Percentiles rank a stretch among this genome's conserved stretches.
Evolutionary conservation across 2,888 invertebrate species (phyloP).

Genomic region (Drosophila lacicola): DNA sequence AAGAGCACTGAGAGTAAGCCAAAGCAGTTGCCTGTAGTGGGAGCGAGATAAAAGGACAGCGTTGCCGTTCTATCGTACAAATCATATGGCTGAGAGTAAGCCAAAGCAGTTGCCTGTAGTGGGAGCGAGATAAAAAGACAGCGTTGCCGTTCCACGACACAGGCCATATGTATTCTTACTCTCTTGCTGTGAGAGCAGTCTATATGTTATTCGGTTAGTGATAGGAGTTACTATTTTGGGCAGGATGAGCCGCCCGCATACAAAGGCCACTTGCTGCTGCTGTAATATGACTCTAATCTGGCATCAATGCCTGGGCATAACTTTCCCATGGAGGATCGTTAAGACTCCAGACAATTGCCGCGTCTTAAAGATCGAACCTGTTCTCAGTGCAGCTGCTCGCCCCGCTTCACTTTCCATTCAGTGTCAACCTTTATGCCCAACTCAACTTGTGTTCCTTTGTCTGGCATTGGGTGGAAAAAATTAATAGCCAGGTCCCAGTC

Average conservation of each 20-base stretch:
- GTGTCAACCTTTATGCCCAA: conserved; percentile 21
- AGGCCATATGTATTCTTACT: no score
- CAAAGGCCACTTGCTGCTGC: conserved; percentile 69
- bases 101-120: no score
- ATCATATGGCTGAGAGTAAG: no score
- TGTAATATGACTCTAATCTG: conserved; percentile 73
- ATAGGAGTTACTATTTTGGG: not conserved
- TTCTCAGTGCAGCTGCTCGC: conserved; percentile 52
- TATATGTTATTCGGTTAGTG: no score
- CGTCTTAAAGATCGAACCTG: conserved; percentile 32
- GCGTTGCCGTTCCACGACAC: no score
- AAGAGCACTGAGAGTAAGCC: no score
- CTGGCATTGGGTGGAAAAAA: conserved; percentile 5
- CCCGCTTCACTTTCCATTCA: conserved; percentile 6
- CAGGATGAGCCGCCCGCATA: conserved; percentile 49
- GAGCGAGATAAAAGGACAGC: no score
- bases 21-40: no score
- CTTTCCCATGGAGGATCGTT: conserved; percentile 66
- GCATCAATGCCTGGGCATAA: conserved; percentile 53
- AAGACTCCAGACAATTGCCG: conserved; percentile 39
- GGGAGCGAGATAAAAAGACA: no score
- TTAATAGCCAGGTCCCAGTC: not conserved
- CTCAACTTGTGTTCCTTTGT: conserved; percentile 19
- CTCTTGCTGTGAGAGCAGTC: no score
- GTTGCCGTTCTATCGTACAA: no score